Conservation (phyloP, 2,113 vertebrate genomes). For the Otocyon megalotis region DNA sequence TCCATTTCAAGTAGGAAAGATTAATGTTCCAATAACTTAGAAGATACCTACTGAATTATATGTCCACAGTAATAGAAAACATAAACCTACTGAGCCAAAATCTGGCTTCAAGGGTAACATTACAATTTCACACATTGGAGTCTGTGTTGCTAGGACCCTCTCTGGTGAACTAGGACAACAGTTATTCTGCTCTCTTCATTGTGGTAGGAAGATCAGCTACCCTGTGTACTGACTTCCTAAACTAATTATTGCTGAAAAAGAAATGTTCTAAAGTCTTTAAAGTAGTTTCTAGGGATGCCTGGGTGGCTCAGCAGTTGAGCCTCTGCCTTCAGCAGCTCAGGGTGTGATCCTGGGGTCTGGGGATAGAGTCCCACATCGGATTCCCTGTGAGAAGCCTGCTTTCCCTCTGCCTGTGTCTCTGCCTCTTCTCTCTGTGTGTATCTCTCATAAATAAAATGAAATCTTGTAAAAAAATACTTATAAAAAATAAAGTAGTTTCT, state of each 20-base stretch:
- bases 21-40: slow-evolving; percentile 44
- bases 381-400: no score
- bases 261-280: neutral
- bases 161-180: neutral
- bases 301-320: no score
- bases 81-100: slow-evolving; percentile 18
- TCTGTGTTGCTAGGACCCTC: neutral
- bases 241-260: slow-evolving; percentile 23
- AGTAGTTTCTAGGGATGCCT: neutral
- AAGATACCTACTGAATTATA: slow-evolving; percentile 45
- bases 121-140: neutral
- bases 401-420: no score
- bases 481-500: neutral
- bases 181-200: neutral
- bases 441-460: no score
- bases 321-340: no score
- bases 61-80: slow-evolving; percentile 53
- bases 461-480: no score
- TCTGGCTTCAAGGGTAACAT: neutral
- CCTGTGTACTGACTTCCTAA: neutral
- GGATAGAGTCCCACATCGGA: no score
- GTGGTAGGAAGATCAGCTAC: neutral
- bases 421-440: no score
- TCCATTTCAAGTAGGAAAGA: slow-evolving; percentile 66
- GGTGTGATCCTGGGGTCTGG: no score